These are phyloP conservation scores for Steatornis caripensis DNA, from an alignment of 2,113 vertebrate genomes.

Conservation along the genomic window DNA sequence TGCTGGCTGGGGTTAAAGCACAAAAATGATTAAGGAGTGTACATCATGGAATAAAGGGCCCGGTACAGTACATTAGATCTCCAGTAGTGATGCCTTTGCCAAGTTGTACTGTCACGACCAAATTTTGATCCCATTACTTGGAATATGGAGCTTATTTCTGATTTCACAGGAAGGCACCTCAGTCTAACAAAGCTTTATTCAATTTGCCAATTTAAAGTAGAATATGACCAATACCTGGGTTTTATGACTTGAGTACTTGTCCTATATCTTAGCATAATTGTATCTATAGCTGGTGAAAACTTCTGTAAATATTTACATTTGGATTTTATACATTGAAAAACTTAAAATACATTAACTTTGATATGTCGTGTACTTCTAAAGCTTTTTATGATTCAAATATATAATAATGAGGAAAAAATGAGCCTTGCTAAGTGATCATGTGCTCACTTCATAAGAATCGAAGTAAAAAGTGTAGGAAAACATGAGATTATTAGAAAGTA, in stretches of 20 bases:
- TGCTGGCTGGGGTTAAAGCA: too few relatives aligned
- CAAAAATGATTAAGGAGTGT: not conserved
- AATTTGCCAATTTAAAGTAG: not conserved
- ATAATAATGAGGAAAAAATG: not conserved
- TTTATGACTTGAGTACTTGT: not conserved
- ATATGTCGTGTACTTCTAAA: not conserved
- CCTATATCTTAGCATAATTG: not conserved
- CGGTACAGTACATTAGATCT: not conserved
- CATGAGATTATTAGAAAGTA: not conserved
- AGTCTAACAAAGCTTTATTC: not conserved
- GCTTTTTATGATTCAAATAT: not conserved
- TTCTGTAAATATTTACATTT: not conserved
- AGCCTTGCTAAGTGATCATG: not conserved
- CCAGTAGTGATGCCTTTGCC: not conserved
- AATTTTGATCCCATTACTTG: not conserved
- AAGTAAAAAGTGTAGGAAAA: not conserved
- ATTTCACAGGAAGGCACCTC: not conserved
- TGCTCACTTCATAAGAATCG: not conserved
- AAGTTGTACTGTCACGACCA: not conserved
- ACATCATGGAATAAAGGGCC: rapidly evolving
- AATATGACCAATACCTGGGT: not conserved
- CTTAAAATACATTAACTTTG: not conserved
- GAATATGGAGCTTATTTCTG: not conserved
- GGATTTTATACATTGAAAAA: not conserved
- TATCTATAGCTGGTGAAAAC: not conserved